Evolutionary conservation across 23 tunicate species (phyloP), one percentile per base, ranked within the genome.

Genomic region (Aplidium turbinatum): DNA sequence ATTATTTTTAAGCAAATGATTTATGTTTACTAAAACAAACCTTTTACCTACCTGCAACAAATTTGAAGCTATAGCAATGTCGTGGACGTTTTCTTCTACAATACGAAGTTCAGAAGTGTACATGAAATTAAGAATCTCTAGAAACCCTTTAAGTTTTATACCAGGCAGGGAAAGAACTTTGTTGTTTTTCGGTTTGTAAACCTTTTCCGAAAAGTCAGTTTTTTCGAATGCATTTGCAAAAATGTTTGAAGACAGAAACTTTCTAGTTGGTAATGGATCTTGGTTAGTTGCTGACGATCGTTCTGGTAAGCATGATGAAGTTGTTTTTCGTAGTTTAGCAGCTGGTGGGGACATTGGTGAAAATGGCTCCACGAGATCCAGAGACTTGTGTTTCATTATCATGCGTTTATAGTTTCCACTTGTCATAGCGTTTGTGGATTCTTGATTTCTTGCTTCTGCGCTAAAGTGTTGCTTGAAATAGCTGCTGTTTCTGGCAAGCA

Each of bases 141-240:
- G 22, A n/a, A 78, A 66, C 36, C 42, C 61, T 63, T 65, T 65
- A 1, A 48, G 16, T 53, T 78, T 66, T 4, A 78, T 51, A 1
- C 83, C 83, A 23, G 73, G 83, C 6, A 78, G 83, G 20, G 29
- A 35, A 18, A 70, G 58, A n/a, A 70, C 58, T 30, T 70, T 58
- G 3, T 28, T n/a, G 7, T 28, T 28, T 7, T 5, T 2, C 7
- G 7, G 9, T 3, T 18, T 4, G 35, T 6, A 29, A 6, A 6
- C 28, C 3, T 3, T 9, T 25, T 4, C 3, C 19, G 35, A 16
- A 4, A 2, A 9, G 4, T 23, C 39, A 7, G 6, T 35, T n/a
- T n/a, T n/a, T n/a, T n/a, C n/a, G n/a, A n/a, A n/a, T n/a, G n/a
- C n/a, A n/a, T n/a, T n/a, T n/a, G n/a, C n/a, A n/a, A n/a, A n/a